Conservation (phyloP, 1,140 invertebrate genomes). For the Eriosoma lanigerum region DNA sequence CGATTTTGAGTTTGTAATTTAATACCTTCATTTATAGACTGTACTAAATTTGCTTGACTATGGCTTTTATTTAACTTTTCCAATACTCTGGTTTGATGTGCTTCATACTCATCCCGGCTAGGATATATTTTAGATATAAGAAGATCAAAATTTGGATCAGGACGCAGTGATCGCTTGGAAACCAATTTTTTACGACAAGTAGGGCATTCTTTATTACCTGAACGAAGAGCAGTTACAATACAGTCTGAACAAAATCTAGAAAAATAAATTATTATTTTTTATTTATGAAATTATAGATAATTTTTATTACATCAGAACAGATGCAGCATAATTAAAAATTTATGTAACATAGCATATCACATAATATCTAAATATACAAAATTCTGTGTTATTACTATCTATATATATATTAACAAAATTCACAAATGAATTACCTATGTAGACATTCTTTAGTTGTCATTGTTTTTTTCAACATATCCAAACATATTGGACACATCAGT, state of each 20-base stretch:
- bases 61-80: slow-evolving; percentile 93
- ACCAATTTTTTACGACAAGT: slow-evolving; percentile 98
- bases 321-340: too few species aligned
- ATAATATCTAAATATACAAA: too few species aligned
- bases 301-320: too few species aligned
- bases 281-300: too few species aligned
- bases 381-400: not conserved
- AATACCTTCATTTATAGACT: slow-evolving; percentile 93
- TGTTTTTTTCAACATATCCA: slow-evolving; percentile 99
- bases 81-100: slow-evolving; percentile 89
- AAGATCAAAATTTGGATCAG: slow-evolving; percentile 98
- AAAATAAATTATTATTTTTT: too few species aligned
- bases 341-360: too few species aligned
- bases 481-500: slow-evolving; percentile 98
- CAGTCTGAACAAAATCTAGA: slow-evolving; percentile 91
- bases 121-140: slow-evolving; percentile 98
- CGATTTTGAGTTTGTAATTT: slow-evolving; percentile 90
- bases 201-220: slow-evolving; percentile 99
- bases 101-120: slow-evolving; percentile 95
- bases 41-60: slow-evolving; percentile 87
- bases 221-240: slow-evolving; percentile 96
- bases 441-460: slow-evolving; percentile 99
- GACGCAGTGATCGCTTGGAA: slow-evolving; percentile 92
- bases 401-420: not conserved
- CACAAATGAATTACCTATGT: slow-evolving; percentile 69